phyloP scores from a whole-genome alignment of 35 echinoderm and acorn worm species.

The Ophioderma brevispina region DNA sequence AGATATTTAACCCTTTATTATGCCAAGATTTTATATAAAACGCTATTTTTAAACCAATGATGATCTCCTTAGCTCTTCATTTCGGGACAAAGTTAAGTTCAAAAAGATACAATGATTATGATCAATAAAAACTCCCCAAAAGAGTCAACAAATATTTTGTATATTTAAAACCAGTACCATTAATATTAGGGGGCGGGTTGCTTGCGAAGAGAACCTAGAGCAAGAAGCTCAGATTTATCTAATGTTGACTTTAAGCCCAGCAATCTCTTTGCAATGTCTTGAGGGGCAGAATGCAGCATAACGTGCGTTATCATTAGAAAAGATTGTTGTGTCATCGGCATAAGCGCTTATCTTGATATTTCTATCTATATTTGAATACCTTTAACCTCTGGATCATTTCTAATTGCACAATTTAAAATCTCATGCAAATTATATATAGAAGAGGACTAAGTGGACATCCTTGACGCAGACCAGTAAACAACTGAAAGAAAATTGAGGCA shows the following conservation, averaged over 20 bases:
- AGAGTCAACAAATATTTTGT: too few relatives aligned
- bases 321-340: slow-evolving; percentile 58
- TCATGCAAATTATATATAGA: slow-evolving; percentile 34
- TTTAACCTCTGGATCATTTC: slow-evolving; percentile 24
- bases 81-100: too few relatives aligned
- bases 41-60: too few relatives aligned
- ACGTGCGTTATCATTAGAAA: slow-evolving; percentile 31
- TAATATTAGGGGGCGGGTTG: neutral
- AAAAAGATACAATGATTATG: too few relatives aligned
- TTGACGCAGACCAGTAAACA: slow-evolving; percentile 42
- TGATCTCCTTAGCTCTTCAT: too few relatives aligned
- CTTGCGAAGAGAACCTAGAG: neutral
- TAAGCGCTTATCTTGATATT: slow-evolving; percentile 40
- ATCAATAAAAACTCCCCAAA: too few relatives aligned
- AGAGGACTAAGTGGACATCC: slow-evolving; percentile 44
- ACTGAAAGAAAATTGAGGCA: slow-evolving; percentile 43
- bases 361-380: slow-evolving; percentile 26
- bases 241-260: slow-evolving; percentile 52
- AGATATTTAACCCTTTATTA: too few relatives aligned
- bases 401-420: slow-evolving; percentile 19
- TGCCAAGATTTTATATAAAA: too few relatives aligned
- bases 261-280: neutral
- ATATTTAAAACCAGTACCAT: neutral
- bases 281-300: slow-evolving; percentile 13
- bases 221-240: slow-evolving; percentile 34